phyloP scores from a whole-genome alignment of 1,140 invertebrate species.

The Rhizoglyphus robini region DNA sequence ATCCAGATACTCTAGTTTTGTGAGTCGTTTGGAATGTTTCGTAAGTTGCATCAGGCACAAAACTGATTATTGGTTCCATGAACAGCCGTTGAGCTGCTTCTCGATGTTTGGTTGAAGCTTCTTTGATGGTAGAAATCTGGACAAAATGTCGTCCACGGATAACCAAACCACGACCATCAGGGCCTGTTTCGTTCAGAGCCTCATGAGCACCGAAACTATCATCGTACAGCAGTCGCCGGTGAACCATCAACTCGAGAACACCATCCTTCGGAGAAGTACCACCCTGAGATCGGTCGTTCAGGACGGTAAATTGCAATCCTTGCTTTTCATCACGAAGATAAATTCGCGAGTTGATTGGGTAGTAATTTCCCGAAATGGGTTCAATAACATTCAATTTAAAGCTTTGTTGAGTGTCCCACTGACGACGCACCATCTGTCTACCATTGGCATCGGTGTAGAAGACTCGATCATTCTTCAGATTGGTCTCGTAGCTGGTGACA shows the following conservation, averaged over 20 bases:
- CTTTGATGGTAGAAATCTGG: slow-evolving; percentile 24
- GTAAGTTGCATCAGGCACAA: slow-evolving; percentile 27
- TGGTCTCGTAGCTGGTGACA: slow-evolving; percentile 35
- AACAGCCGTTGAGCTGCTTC: slow-evolving; percentile 35
- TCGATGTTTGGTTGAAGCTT: slow-evolving; percentile 35
- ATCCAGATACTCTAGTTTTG: slow-evolving; percentile 38
- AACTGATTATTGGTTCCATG: slow-evolving; percentile 35
- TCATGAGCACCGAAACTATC: slow-evolving; percentile 84
- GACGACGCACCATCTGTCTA: slow-evolving; percentile 45
- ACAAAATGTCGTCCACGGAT: slow-evolving; percentile 53
- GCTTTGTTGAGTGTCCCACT: slow-evolving; percentile 53
- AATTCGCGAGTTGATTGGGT: slow-evolving; percentile 78
- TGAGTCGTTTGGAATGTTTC: slow-evolving; percentile 25
- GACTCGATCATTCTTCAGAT: slow-evolving; percentile 29
- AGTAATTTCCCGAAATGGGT: slow-evolving; percentile 73
- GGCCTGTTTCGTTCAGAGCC: slow-evolving; percentile 69
- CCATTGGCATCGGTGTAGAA: slow-evolving; percentile 48
- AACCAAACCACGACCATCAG: slow-evolving; percentile 53
- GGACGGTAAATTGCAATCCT: slow-evolving; percentile 41
- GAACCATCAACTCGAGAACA: slow-evolving; percentile 38
- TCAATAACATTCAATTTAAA: slow-evolving; percentile 50
- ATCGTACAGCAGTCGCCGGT: slow-evolving; percentile 66
- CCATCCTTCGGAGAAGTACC: slow-evolving; percentile 50
- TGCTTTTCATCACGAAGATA: slow-evolving; percentile 10
- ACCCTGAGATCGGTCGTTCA: slow-evolving; percentile 69